Evolutionary conservation across 1,140 invertebrate species (phyloP).

Genomic region (Bacillus rossius): DNA sequence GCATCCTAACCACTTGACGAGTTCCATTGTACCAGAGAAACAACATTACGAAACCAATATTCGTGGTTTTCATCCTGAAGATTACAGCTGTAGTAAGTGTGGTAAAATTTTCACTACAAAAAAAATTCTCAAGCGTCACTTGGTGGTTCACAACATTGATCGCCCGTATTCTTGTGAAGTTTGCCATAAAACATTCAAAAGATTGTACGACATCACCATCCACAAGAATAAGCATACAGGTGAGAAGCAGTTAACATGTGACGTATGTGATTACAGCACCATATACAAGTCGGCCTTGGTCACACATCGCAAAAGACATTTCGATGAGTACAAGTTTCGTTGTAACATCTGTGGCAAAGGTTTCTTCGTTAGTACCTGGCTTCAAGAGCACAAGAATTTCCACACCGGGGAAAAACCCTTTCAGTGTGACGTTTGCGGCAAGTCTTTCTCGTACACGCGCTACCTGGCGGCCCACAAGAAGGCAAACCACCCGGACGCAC

Average conservation of each 20-base stretch:
- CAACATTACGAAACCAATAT: too few species aligned
- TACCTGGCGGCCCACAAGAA: constrained; percentile 25
- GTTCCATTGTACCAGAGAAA: too few species aligned
- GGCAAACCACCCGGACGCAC: constrained; percentile 15
- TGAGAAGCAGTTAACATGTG: constrained; percentile 39
- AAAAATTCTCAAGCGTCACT: constrained; percentile 45
- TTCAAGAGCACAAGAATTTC: constrained; percentile 52
- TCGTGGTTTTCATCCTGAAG: not conserved
- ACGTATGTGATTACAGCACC: constrained; percentile 41
- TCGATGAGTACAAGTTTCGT: constrained; percentile 50
- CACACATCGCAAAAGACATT: constrained; percentile 45
- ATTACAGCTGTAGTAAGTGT: constrained; percentile 14
- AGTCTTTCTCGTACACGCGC: constrained; percentile 42
- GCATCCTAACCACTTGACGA: too few species aligned
- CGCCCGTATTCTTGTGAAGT: constrained; percentile 45
- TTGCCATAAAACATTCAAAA: constrained; percentile 45
- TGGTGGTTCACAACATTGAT: constrained; percentile 42
- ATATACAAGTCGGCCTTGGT: constrained; percentile 37
- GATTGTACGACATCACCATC: constrained; percentile 42
- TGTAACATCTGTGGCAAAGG: constrained; percentile 52
- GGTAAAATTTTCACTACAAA: constrained; percentile 40
- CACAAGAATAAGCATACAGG: constrained; percentile 37
- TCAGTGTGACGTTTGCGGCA: constrained; percentile 49
- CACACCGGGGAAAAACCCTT: constrained; percentile 50
- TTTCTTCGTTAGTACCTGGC: constrained; percentile 48